Base-by-base conservation (phyloP, 2,113 vertebrate genomes). In the Myxocyprinus asiaticus region DNA sequence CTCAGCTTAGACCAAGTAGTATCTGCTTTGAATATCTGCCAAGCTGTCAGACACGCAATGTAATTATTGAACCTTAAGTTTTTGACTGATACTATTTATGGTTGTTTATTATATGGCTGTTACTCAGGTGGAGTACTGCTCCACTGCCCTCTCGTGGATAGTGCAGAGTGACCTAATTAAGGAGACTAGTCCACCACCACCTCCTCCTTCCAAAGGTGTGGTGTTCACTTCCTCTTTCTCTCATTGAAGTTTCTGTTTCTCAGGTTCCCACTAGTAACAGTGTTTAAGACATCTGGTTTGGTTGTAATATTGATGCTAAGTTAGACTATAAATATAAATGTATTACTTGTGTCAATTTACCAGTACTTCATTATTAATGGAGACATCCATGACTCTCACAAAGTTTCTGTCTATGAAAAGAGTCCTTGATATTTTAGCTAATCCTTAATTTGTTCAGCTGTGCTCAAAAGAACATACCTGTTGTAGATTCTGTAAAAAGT, bases 81-180 rank as follows among this genome's bases (percentile, higher is more conserved):
- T 71, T 56, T 71, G 33, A 68, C 48, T 4, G 11, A 53, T 51
- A 33, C 22, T 33, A 1, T 33, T 3, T 33, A 33, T 33, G 22
- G 22, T 3, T 33, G 22, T 48, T 62, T 15, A 73, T 47, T 47
- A 11, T 69, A 55, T 63, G 15, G 17, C 12, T 69, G 3, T 76
- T 47, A 33, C 44, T 4, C 80, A 96, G 95, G 59, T 95, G 86
- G 93, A 94, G 65, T 93, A 93, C 69, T 96, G 94, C 81, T 91
- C 87, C 71, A 92, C 82, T 0, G 89, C 94, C 79, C 90, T 96
- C 84, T 85, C 81, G 69, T 95, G 94, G 94, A 89, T 95, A 85
- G 88, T 91, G 0, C 85, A 94, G 76, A 94, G 91, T 63, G 81
- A 88, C 11, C 5, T 92, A 64, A 85, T 92, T 3, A 91, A 90